A percentile compares a stretch with the other conserved stretches of the same genome.
phyloP scores from a whole-genome alignment of 2,888 invertebrate genomes.

The Sylvicola fuscatus region DNA sequence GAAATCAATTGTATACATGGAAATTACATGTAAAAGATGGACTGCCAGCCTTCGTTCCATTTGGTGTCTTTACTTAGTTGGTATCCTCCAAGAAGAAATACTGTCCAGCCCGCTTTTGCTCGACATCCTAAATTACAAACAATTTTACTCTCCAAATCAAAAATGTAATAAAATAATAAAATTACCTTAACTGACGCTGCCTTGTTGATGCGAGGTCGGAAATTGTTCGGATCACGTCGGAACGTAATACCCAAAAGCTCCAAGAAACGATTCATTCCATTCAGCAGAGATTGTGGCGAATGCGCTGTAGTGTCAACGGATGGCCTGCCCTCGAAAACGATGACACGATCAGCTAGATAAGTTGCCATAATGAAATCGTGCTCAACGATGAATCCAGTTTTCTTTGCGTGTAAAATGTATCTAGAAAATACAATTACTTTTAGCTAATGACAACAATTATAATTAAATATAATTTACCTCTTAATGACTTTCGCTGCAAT shows the following conservation, averaged over 20 bases:
- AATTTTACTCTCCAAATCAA: not conserved
- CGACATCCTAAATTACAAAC: conserved; percentile 43
- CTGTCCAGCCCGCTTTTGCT: conserved; percentile 93
- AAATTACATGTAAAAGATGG: too few relatives aligned
- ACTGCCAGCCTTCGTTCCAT: too few relatives aligned
- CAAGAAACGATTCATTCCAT: conserved; percentile 97
- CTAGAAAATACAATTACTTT: conserved; percentile 20
- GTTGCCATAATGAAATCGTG: conserved; percentile 99
- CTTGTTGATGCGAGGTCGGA: conserved; percentile 95
- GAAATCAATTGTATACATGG: too few relatives aligned
- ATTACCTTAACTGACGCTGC: conserved; percentile 68
- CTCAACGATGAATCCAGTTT: conserved; percentile 98
- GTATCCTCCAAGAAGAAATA: conserved; percentile 95
- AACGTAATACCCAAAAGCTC: conserved; percentile 93
- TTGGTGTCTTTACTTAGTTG: not conserved
- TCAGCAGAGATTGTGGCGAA: conserved; percentile 77
- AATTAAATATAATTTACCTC: conserved; percentile 32
- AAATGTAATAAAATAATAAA: conserved; percentile 4
- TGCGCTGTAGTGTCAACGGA: conserved; percentile 79
- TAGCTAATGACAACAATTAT: conserved; percentile 3
- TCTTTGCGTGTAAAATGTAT: conserved; percentile 96
- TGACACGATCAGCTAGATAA: conserved; percentile 93
- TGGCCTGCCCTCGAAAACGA: conserved; percentile 92
- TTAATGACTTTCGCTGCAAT: conserved; percentile 99
- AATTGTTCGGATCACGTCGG: conserved; percentile 96